phyloP scores from a whole-genome alignment of 2,888 invertebrate genomes.

The Drosophila mettleri region DNA sequence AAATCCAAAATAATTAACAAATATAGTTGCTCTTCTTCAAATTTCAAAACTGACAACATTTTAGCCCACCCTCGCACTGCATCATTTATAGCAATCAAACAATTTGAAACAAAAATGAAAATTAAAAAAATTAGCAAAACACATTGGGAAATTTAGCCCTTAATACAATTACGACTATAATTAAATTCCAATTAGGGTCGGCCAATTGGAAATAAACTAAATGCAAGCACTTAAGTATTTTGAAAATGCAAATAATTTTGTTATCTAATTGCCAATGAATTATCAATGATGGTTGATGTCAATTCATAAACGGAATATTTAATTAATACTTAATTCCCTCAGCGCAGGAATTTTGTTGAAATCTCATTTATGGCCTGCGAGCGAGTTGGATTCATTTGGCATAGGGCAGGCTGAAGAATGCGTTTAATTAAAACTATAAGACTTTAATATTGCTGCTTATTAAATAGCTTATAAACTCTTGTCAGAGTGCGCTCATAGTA shows the following conservation, averaged over 20 bases:
- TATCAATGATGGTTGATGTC: background rate
- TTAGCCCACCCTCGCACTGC: background rate
- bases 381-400: constrained; percentile 36
- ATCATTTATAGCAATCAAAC: background rate
- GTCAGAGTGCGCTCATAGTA: background rate
- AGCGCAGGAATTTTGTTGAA: constrained; percentile 5
- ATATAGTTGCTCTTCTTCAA: no score
- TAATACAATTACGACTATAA: background rate
- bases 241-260: background rate
- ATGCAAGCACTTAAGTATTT: background rate
- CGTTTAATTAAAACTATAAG: constrained; percentile 32
- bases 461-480: no score
- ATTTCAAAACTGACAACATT: background rate
- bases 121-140: no score
- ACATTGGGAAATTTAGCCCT: background rate
- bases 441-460: constrained; percentile 13
- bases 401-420: constrained; percentile 9
- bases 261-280: background rate
- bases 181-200: background rate
- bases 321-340: constrained; percentile 10
- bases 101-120: no score
- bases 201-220: background rate
- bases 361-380: constrained; percentile 28
- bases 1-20: no score
- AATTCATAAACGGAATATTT: background rate